These are phyloP conservation scores for Dasyprocta punctata DNA, from an alignment of 2,113 vertebrate species.

Conservation along the genomic window DNA sequence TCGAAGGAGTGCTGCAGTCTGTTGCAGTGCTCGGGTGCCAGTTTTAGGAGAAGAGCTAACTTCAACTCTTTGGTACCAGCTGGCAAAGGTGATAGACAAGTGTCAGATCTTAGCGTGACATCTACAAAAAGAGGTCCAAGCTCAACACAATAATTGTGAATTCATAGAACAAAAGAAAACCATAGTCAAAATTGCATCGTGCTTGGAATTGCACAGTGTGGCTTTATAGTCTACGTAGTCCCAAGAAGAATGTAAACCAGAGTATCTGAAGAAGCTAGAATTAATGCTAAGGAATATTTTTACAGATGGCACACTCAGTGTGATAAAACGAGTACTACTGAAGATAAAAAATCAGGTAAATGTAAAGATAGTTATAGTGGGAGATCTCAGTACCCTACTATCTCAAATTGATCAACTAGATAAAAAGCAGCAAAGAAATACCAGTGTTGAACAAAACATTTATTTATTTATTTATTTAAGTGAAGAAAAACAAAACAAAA, in stretches of 20 bases:
- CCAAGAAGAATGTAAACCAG: not conserved
- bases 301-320: not conserved
- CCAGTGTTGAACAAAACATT: not conserved
- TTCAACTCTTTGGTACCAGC: not conserved
- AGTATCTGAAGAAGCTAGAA: not conserved
- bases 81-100: not conserved
- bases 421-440: not conserved
- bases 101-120: slow-evolving; percentile 90
- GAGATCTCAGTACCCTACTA: not conserved
- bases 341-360: not conserved
- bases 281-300: not conserved
- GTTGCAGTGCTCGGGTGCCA: not conserved
- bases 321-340: not conserved
- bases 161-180: slow-evolving; percentile 94
- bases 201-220: not conserved
- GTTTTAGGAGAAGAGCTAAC: not conserved
- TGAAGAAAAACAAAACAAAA: no score
- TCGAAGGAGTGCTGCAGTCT: not conserved
- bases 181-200: not conserved
- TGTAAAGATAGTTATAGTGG: not conserved
- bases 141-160: slow-evolving; percentile 91
- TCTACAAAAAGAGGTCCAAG: slow-evolving; percentile 95
- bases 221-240: not conserved
- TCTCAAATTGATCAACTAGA: not conserved
- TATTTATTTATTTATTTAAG: no score